phyloP scores from a whole-genome alignment of 2,888 invertebrate genomes.

The Cataglyphis livida region DNA sequence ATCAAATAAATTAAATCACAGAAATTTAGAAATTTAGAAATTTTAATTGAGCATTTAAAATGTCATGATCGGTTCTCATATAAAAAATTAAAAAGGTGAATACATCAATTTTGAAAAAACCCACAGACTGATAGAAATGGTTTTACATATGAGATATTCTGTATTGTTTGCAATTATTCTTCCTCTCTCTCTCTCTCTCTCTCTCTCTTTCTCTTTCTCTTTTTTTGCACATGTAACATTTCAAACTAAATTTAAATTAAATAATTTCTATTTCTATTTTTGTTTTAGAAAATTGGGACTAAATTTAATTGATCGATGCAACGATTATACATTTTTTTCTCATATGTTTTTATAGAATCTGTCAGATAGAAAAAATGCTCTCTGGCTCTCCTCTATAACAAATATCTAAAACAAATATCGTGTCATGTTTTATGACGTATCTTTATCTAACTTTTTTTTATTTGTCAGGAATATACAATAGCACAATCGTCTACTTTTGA shows the following conservation, averaged over 20 bases:
- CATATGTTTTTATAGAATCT: neutral
- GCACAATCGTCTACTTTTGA: neutral
- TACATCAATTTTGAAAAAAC: neutral
- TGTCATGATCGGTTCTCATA: neutral
- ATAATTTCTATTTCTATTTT: neutral
- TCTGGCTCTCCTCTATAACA: neutral
- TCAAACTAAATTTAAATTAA: neutral
- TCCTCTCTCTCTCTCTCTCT: neutral
- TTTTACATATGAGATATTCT: neutral
- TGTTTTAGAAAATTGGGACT: neutral
- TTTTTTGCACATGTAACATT: neutral
- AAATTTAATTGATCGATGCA: neutral
- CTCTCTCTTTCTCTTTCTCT: neutral
- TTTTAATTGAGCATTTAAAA: neutral
- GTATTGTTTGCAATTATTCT: neutral
- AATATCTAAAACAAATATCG: neutral
- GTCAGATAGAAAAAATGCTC: neutral
- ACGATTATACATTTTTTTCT: neutral
- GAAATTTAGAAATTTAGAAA: neutral
- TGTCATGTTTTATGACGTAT: neutral
- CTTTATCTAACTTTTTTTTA: neutral
- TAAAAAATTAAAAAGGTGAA: neutral
- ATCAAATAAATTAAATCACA: constrained; percentile 2
- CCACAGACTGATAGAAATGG: neutral
- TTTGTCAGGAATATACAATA: neutral